Base-by-base conservation (phyloP, 2,888 invertebrate genomes). In the Macrophya alboannulata region DNA sequence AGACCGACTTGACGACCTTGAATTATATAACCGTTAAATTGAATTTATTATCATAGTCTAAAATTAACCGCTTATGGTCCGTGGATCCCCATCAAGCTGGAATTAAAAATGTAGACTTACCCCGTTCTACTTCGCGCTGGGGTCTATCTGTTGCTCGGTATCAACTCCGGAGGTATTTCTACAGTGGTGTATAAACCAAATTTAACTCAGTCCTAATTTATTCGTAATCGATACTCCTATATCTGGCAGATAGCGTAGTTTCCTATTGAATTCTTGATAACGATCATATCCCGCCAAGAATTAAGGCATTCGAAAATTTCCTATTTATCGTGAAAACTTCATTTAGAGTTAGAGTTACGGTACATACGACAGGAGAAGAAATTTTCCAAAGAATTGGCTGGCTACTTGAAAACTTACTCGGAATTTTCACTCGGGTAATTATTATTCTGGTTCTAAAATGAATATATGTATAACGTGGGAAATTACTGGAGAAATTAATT, bases 1-100 rank as follows among this genome's bases (percentile, higher is more conserved):
- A 37, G 71, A 71, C 40, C 71, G 71, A 37, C n/a, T 71, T 71
- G 71, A 40, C n/a, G 40, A 71, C n/a, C 37, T 71, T 71, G 37
- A 71, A 71, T 71, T 17, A 71, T 71, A 40, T 71, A n/a, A 37
- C 15, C 17, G 71, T 62, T 62, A 62, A 12, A 25, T n/a, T 71
- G 17, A 40, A 71, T 40, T 40, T 71, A 71, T 71, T 43, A 40
- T 40, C 40, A 40, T 37, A 40, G 68, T 37, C 37, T 68, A 10
- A 17, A 68, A 37, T 62, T 62, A 62, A 62, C 62, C 25, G 62
- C 62, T 62, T 25, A 62, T 62, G 62, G 62, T 25, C 62, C 62
- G 21, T 62, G 1, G 21, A 21, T 21, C 62, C 25, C 21, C 25
- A 62, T 62, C 62, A 62, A 25, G 12, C 62, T 62, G 25, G 12